phyloP scores from a whole-genome alignment of 2,113 vertebrate genomes.

The Hippocampus zosterae region DNA sequence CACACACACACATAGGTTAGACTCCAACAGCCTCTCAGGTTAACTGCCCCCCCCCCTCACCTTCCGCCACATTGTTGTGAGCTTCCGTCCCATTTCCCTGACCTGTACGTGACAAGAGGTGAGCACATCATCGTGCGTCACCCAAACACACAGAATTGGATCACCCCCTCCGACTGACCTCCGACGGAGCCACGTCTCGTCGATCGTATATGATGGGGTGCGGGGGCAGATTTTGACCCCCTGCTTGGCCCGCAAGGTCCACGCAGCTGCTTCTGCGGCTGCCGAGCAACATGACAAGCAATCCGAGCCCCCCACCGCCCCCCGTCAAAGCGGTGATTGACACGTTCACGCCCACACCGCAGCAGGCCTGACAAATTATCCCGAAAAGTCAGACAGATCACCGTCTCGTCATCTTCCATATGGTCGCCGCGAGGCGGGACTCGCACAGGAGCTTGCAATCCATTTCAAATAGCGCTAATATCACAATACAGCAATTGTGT shows the following conservation, averaged over 20 bases:
- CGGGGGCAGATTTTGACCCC: slow-evolving; percentile 66
- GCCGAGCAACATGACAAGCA: slow-evolving; percentile 63
- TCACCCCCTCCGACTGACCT: slow-evolving; percentile 71
- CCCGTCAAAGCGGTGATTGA: slow-evolving; percentile 64
- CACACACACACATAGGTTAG: slow-evolving; percentile 38
- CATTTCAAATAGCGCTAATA: not conserved
- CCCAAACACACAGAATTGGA: slow-evolving; percentile 71
- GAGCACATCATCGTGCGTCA: slow-evolving; percentile 67
- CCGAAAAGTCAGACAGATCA: slow-evolving; percentile 51
- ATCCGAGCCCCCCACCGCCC: slow-evolving; percentile 28
- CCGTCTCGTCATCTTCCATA: slow-evolving; percentile 30
- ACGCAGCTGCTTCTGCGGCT: slow-evolving; percentile 37
- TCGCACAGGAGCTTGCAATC: not conserved
- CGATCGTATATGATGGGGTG: slow-evolving; percentile 55
- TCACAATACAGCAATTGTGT: not conserved
- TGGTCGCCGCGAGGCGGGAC: slow-evolving; percentile 7
- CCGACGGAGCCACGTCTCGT: slow-evolving; percentile 46
- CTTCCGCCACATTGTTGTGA: slow-evolving; percentile 37
- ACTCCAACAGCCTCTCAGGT: slow-evolving; percentile 21
- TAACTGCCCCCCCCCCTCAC: slow-evolving; percentile 13
- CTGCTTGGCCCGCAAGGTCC: slow-evolving; percentile 37
- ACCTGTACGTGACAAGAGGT: slow-evolving; percentile 72
- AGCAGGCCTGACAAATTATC: slow-evolving; percentile 49
- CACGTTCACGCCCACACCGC: slow-evolving; percentile 50
- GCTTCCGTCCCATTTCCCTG: slow-evolving; percentile 67